A percentile compares a stretch with the other conserved stretches of the same genome.
These are phyloP conservation scores for Cygnus olor DNA, from an alignment of 2,797 vertebrate genomes.

Conservation along the genomic window DNA sequence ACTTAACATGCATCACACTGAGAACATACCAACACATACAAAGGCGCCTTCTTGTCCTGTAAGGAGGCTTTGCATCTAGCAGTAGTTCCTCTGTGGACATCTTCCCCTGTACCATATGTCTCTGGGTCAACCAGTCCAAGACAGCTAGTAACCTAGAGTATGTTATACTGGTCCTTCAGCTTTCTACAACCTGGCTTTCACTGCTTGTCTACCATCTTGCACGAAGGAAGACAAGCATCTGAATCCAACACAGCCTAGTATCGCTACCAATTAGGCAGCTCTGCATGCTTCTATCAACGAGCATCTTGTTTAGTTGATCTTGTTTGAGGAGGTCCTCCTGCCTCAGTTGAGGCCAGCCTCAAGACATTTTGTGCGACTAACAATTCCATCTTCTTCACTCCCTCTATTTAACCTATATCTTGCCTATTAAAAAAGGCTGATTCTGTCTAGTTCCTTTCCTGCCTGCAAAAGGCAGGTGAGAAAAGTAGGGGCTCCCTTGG, in stretches of 20 bases:
- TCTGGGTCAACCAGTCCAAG: background rate
- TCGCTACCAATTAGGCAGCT: background rate
- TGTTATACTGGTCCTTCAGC: background rate
- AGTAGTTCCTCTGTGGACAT: background rate
- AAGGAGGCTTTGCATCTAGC: background rate
- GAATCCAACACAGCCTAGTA: background rate
- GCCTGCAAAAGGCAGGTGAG: background rate
- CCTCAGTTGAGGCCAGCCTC: background rate
- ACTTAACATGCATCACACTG: background rate
- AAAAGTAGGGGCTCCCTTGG: background rate
- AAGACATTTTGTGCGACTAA: background rate
- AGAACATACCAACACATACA: background rate
- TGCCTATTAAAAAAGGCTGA: background rate
- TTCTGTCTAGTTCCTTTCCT: background rate
- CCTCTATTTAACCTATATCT: background rate
- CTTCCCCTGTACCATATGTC: rapidly evolving
- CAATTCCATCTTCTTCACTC: background rate
- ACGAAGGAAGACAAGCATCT: background rate
- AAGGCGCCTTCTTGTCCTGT: background rate
- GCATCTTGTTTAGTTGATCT: background rate
- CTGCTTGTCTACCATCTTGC: background rate
- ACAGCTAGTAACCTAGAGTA: background rate
- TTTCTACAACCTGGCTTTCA: background rate
- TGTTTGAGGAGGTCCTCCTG: background rate
- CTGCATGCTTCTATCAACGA: too few species aligned